These are phyloP conservation scores for Chloromyia formosa DNA, from an alignment of 2,888 invertebrate genomes.

Conservation along the genomic window DNA sequence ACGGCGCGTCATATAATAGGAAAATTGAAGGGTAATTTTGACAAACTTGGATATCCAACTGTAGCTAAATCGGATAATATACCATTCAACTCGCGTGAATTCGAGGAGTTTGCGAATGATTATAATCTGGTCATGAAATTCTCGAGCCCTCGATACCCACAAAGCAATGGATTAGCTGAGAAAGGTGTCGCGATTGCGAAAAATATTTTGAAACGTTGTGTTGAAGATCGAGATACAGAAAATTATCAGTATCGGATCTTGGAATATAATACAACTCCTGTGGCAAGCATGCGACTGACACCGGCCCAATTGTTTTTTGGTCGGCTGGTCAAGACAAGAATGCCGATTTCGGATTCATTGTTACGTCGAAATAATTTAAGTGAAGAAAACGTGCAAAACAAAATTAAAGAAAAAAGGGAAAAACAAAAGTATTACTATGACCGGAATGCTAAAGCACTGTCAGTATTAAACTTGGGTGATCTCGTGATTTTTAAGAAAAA, in stretches of 20 bases:
- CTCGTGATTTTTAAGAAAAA: no score
- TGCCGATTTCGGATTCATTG: constrained; percentile 46
- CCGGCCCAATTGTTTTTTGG: constrained; percentile 49
- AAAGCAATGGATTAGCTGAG: constrained; percentile 47
- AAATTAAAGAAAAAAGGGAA: constrained; percentile 45
- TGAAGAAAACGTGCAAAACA: constrained; percentile 32
- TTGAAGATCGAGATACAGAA: constrained; percentile 44
- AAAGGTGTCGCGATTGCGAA: constrained; percentile 50
- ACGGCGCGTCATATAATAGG: constrained; percentile 37
- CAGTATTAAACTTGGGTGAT: neutral
- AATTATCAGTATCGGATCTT: constrained; percentile 44
- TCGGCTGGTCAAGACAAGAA: constrained; percentile 34
- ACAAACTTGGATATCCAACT: constrained; percentile 52
- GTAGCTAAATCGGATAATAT: constrained; percentile 49
- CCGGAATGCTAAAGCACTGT: constrained; percentile 46
- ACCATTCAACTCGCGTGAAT: constrained; percentile 18
- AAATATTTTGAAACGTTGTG: constrained; percentile 50
- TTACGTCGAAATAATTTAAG: constrained; percentile 44
- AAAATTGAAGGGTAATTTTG: constrained; percentile 44
- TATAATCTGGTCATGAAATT: constrained; percentile 43
- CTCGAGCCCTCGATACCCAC: constrained; percentile 47
- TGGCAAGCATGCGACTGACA: constrained; percentile 47
- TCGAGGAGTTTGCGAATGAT: constrained; percentile 38
- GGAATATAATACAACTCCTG: constrained; percentile 51
- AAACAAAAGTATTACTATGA: constrained; percentile 50